Evolutionary conservation across 2,113 vertebrate genomes (phyloP).

Genomic region (Pelvicachromis taeniatus): DNA sequence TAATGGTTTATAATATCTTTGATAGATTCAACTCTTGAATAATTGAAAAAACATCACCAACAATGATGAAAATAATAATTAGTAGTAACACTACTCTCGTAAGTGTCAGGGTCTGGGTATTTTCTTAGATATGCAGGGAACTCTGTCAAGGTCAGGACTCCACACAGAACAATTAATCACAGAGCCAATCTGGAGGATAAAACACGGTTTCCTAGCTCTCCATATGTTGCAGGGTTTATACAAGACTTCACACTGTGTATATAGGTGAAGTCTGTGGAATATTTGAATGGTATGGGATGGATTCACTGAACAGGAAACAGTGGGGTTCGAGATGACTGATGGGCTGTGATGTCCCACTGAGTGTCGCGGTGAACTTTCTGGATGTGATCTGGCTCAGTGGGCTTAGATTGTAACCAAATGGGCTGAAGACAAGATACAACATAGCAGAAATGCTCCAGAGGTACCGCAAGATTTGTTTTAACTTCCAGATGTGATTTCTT

Average conservation of each 20-base stretch:
- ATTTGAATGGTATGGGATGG: slow-evolving; percentile 25
- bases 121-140: background rate
- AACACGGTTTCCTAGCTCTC: background rate
- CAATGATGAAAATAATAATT: background rate
- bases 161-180: slow-evolving; percentile 4
- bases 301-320: slow-evolving; percentile 39
- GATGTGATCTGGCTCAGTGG: slow-evolving; percentile 33
- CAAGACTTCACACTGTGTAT: slow-evolving; percentile 38
- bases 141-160: slow-evolving; percentile 22
- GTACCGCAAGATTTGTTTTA: background rate
- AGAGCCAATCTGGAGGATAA: slow-evolving; percentile 23
- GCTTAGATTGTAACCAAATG: background rate
- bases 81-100: background rate
- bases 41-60: background rate
- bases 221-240: slow-evolving; percentile 51
- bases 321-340: slow-evolving; percentile 57
- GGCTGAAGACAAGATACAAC: background rate
- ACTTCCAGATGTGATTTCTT: background rate
- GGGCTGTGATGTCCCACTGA: slow-evolving; percentile 39
- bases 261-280: slow-evolving; percentile 25
- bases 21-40: background rate
- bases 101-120: background rate
- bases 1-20: background rate
- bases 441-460: background rate
- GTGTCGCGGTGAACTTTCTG: slow-evolving; percentile 43